phyloP scores from a whole-genome alignment of 2,888 invertebrate genomes.

The Caenorhabditis sp. region DNA sequence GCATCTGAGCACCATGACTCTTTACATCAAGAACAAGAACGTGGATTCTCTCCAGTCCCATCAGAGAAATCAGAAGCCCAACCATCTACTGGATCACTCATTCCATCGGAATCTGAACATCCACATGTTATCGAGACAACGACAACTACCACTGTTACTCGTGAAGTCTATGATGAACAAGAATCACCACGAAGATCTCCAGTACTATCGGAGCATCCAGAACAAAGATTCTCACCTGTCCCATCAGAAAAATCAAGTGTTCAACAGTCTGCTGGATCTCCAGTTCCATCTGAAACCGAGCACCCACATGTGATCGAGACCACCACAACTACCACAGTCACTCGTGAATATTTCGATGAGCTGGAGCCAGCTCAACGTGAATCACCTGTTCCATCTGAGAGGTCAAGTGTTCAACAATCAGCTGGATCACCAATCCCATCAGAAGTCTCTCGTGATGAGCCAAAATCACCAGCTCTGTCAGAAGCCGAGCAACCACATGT shows the following conservation, averaged over 20 bases:
- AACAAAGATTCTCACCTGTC: not conserved
- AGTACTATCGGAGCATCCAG: not conserved
- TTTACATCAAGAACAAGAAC: not conserved
- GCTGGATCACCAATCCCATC: conserved; percentile 19
- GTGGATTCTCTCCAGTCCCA: not conserved
- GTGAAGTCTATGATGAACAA: conserved; percentile 1
- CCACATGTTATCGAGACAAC: conserved; percentile 1
- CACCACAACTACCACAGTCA: conserved; percentile 18
- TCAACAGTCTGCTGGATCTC: not conserved
- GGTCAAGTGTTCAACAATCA: not conserved
- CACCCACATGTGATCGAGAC: conserved; percentile 13
- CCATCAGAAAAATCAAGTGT: not conserved
- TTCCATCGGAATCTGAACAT: not conserved
- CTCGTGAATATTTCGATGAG: not conserved
- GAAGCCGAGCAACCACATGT: conserved; percentile 5
- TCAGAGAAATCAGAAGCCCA: not conserved
- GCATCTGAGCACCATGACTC: not conserved
- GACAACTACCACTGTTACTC: conserved; percentile 3
- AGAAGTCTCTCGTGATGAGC: no score
- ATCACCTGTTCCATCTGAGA: conserved; percentile 11
- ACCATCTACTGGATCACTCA: not conserved
- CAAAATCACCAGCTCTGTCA: not conserved
- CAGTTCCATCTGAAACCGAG: not conserved
- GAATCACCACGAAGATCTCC: not conserved
- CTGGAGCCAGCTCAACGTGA: not conserved